Conservation (phyloP, 2,888 invertebrate species). For the Pachymerium ferrugineum region DNA sequence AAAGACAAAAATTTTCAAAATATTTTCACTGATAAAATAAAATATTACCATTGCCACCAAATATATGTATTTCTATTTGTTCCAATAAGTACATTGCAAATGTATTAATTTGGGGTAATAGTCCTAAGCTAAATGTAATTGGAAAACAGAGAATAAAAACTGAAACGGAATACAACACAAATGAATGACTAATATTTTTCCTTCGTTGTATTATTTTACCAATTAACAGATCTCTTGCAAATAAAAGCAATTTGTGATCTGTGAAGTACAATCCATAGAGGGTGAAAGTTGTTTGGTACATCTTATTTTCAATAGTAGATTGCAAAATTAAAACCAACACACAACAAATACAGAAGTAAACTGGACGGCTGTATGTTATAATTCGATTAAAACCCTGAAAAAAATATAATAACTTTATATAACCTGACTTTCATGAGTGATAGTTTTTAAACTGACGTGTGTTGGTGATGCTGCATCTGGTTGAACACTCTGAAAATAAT, state of each 20-base stretch:
- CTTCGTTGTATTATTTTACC: conserved; percentile 39
- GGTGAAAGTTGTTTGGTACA: conserved; percentile 46
- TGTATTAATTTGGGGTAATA: conserved; percentile 94
- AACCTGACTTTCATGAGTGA: background rate
- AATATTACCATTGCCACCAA: conserved; percentile 64
- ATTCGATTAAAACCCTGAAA: conserved; percentile 80
- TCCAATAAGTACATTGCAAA: conserved; percentile 94
- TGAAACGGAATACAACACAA: conserved; percentile 38
- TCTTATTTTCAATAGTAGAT: conserved; percentile 46
- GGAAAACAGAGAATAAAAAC: conserved; percentile 84
- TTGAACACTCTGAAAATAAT: conserved; percentile 69
- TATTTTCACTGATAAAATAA: conserved; percentile 58
- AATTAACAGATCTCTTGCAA: conserved; percentile 67
- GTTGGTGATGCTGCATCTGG: conserved; percentile 98
- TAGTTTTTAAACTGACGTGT: conserved; percentile 54
- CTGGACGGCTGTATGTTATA: conserved; percentile 86
- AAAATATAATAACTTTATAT: background rate
- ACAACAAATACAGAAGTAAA: conserved; percentile 83
- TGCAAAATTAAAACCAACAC: conserved; percentile 49
- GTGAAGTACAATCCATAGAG: conserved; percentile 52
- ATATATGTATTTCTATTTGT: conserved; percentile 61
- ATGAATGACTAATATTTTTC: background rate
- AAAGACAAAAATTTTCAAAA: background rate
- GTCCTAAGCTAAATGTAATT: conserved; percentile 84
- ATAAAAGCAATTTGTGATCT: conserved; percentile 59